Evolutionary conservation across 2,888 invertebrate genomes (phyloP), one percentile per base, ranked within the genome.

Genomic region (Tupiocoris notatus): DNA sequence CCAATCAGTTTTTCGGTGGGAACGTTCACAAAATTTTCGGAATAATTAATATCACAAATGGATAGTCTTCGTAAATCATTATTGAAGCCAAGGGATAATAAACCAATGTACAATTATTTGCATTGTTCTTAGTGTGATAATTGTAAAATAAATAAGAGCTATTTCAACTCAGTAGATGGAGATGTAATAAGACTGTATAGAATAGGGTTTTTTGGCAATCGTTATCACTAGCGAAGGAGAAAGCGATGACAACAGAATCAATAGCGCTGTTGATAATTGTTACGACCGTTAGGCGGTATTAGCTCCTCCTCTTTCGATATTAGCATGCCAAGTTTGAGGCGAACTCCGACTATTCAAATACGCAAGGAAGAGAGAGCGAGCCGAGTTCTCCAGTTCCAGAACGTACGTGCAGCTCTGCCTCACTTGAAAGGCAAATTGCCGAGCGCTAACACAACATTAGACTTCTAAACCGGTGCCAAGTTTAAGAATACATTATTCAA

Each of bases 311-410:
- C 39, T 39, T 39, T 39, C 24, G 23, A 65, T 75, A 75, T 75
- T 75, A 75, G 75, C 75, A 75, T 75, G 65, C 75, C 75, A 75
- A 75, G 75, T 75, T 75, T 75, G 75, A 75, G 75, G 75, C 75
- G 75, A 23, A 24, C 65, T 39, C 39, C 39, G 39, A 12, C 70
- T 67, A 75, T 75, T 75, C 75, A 75, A 75, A 75, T 66, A 67
- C 65, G n/a, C 2, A 20, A 24, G 21, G 61, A 61, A 25, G n/a
- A 9, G 54, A 18, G 18, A 21, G 62, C 24, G 59, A 2, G 71
- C 59, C n/a, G 73, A 24, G 59, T 21, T 9, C 18, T 21, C 18
- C 21, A 24, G 65, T 23, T 21, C n/a, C n/a, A n/a, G n/a, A n/a
- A 23, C 21, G 65, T 21, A 65, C 23, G 63, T 16, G 57, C 25